Evolutionary conservation across 2,888 invertebrate species (phyloP).

Genomic region (Microctonus hyperodae): DNA sequence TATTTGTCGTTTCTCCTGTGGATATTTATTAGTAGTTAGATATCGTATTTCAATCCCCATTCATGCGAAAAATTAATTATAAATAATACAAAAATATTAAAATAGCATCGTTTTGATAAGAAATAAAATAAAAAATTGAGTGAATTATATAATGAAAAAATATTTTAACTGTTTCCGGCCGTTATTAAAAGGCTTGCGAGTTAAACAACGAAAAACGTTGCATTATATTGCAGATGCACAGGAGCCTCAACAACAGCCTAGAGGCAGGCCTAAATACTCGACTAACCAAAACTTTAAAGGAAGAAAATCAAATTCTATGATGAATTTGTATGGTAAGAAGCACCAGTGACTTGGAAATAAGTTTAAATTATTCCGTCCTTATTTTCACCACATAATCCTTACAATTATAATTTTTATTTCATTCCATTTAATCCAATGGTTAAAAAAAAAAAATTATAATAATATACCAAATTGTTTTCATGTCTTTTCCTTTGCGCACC

Average conservation of each 20-base stretch:
- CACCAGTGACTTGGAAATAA: constrained; percentile 39
- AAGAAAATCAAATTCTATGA: constrained; percentile 93
- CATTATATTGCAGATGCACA: constrained; percentile 85
- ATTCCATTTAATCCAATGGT: not conserved
- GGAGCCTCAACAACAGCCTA: constrained; percentile 79
- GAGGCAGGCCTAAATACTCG: constrained; percentile 84
- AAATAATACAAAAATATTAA: not conserved
- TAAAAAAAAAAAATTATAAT: not conserved
- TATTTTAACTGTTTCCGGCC: constrained; percentile 39
- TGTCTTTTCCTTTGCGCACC: not conserved
- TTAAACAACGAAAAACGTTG: constrained; percentile 68
- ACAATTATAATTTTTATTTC: not conserved
- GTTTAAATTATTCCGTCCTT: constrained; percentile 1
- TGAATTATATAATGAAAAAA: constrained; percentile 41
- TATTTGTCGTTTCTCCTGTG: constrained; percentile 45
- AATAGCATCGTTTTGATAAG: constrained; percentile 29
- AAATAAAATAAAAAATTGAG: constrained; percentile 17
- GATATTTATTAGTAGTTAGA: constrained; percentile 54
- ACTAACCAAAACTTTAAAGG: constrained; percentile 89
- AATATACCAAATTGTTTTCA: not conserved
- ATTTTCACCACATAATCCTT: not conserved
- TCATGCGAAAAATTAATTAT: constrained; percentile 29
- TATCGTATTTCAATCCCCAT: constrained; percentile 36
- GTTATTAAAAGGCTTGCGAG: constrained; percentile 63
- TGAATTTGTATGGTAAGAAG: constrained; percentile 95